These are phyloP conservation scores for Callosobruchus maculatus DNA, from an alignment of 2,888 invertebrate species.

Conservation along the genomic window DNA sequence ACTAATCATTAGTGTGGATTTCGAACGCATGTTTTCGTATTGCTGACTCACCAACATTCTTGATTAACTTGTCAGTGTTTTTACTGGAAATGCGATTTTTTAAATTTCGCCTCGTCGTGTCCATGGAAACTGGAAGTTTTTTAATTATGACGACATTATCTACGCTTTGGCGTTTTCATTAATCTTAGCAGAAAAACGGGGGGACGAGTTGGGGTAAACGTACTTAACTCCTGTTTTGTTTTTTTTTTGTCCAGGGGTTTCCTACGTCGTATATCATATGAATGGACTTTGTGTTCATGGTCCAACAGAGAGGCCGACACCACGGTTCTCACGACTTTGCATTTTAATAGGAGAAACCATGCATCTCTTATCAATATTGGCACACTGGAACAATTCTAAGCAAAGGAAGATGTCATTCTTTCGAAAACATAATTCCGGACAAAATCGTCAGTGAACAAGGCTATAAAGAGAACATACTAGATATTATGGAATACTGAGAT, in stretches of 20 bases:
- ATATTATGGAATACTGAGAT: no score
- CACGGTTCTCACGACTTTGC: no score
- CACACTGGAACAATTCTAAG: no score
- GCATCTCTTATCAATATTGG: no score
- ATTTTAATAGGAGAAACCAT: no score
- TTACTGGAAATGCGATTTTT: slow-evolving; percentile 44
- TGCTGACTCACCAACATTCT: slow-evolving; percentile 41
- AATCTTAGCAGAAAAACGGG: slow-evolving; percentile 22
- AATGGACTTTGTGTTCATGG: no score
- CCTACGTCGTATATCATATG: neutral
- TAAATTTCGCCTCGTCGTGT: slow-evolving; percentile 28
- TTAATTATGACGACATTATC: slow-evolving; percentile 38
- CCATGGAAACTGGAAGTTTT: slow-evolving; percentile 24
- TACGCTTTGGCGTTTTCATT: slow-evolving; percentile 32
- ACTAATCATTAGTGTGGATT: slow-evolving; percentile 45
- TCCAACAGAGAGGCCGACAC: no score
- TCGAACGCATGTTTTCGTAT: slow-evolving; percentile 45
- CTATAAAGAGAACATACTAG: no score
- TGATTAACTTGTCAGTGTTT: slow-evolving; percentile 51
- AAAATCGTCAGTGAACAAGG: no score
- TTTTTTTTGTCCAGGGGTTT: slow-evolving; percentile 8
- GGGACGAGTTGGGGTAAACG: slow-evolving; percentile 2
- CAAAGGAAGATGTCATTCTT: no score
- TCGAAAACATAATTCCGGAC: no score
- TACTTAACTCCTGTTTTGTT: neutral